Conservation (phyloP, 1,140 invertebrate genomes). For the Eciton burchellii region DNA sequence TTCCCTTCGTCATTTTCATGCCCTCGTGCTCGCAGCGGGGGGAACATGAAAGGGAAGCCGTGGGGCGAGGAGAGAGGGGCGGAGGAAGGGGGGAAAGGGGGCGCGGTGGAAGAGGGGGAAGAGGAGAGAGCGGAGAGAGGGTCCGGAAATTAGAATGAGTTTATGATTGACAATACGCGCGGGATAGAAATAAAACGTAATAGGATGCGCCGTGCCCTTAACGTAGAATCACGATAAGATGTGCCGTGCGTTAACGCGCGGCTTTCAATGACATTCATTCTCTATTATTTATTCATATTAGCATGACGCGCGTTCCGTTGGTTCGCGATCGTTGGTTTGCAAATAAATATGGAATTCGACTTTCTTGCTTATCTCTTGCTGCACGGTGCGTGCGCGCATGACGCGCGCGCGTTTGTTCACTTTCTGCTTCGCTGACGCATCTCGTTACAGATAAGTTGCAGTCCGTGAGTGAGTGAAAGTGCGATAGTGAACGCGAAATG, state of each 20-base stretch:
- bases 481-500: not conserved
- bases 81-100: too few relatives aligned
- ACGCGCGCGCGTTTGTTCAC: too few relatives aligned
- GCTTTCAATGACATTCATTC: too few relatives aligned
- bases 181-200: constrained; percentile 16
- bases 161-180: constrained; percentile 11
- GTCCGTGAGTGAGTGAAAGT: constrained; percentile 9
- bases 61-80: constrained; percentile 3
- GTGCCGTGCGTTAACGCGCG: not conserved
- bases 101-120: not conserved
- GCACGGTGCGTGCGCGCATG: too few relatives aligned
- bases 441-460: not conserved
- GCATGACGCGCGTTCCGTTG: not conserved
- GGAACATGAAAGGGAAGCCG: not conserved
- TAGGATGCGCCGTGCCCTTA: not conserved
- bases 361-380: not conserved
- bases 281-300: too few relatives aligned
- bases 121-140: not conserved
- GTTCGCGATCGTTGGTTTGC: not conserved
- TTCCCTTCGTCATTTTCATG: constrained; percentile 23
- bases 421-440: not conserved
- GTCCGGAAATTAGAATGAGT: constrained; percentile 19
- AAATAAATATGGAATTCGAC: not conserved
- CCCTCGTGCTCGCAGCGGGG: not conserved
- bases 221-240: not conserved